Conservation (phyloP, 2,113 vertebrate genomes). For the Isurus oxyrinchus region DNA sequence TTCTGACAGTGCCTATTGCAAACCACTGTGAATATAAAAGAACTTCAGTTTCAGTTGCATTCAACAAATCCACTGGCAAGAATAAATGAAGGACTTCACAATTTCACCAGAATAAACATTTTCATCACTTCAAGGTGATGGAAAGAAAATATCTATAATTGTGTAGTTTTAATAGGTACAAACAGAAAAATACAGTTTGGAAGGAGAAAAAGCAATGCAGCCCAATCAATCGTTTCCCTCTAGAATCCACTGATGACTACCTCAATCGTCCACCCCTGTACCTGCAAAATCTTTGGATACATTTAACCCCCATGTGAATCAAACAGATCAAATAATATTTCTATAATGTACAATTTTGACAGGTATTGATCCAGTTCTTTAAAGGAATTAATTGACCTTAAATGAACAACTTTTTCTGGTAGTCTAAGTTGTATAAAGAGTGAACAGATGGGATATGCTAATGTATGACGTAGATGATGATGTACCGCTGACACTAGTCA, state of each 20-base stretch:
- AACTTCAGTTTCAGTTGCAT: neutral
- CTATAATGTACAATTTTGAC: neutral
- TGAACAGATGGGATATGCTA: no score
- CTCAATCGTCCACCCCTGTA: neutral
- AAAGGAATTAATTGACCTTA: neutral
- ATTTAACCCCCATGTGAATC: neutral
- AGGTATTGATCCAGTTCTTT: neutral
- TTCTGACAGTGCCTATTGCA: constrained; percentile 71
- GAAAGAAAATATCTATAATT: constrained; percentile 38
- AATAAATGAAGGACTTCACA: neutral
- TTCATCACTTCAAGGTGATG: constrained; percentile 39
- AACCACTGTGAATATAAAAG: constrained; percentile 55
- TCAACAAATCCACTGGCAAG: neutral
- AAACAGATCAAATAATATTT: neutral
- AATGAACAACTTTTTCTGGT: neutral
- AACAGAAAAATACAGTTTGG: neutral
- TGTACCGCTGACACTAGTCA: no score
- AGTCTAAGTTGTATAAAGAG: neutral
- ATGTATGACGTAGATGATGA: no score
- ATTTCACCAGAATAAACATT: neutral
- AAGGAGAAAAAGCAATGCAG: neutral
- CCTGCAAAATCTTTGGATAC: neutral
- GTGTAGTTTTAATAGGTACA: neutral
- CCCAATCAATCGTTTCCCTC: neutral
- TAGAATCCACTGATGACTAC: neutral